Evolutionary conservation across 2,888 invertebrate genomes (phyloP).

Genomic region (Cephus runcator): DNA sequence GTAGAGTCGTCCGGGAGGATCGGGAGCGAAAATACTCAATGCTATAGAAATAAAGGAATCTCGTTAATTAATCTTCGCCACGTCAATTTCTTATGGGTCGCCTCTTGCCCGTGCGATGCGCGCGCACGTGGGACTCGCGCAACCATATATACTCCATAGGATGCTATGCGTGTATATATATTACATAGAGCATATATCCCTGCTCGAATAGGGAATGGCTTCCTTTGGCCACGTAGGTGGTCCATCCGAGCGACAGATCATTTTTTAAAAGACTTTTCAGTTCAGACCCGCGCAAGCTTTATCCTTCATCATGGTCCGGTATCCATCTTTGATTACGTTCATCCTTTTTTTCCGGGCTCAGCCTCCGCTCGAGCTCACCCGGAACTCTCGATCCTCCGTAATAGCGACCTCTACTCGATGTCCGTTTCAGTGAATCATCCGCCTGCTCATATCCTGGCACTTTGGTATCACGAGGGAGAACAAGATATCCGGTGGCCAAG

Average conservation of each 20-base stretch:
- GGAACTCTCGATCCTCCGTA: not conserved
- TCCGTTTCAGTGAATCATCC: not conserved
- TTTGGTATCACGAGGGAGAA: not conserved
- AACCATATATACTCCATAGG: not conserved
- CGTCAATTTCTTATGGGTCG: constrained; percentile 36
- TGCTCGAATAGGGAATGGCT: constrained; percentile 4
- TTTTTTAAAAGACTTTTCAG: constrained; percentile 47
- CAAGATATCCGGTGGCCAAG: not conserved
- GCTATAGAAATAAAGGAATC: constrained; percentile 31
- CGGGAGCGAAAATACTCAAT: not conserved
- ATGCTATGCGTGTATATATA: not conserved
- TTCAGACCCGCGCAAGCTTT: constrained; percentile 36
- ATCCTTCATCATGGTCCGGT: constrained; percentile 44
- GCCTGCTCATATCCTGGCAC: not conserved
- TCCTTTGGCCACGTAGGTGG: constrained; percentile 43
- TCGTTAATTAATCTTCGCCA: constrained; percentile 46
- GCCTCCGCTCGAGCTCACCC: not conserved
- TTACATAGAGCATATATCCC: not conserved
- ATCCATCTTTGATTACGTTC: constrained; percentile 36
- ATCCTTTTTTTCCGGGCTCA: constrained; percentile 19
- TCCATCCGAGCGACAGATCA: constrained; percentile 39
- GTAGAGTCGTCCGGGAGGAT: not conserved
- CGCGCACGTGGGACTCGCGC: constrained; percentile 20
- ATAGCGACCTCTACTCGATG: not conserved
- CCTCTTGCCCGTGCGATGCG: constrained; percentile 11